Percentiles rank a stretch among this genome's conserved stretches.
phyloP scores from a whole-genome alignment of 2,888 invertebrate species.

The Folsomia candida region DNA sequence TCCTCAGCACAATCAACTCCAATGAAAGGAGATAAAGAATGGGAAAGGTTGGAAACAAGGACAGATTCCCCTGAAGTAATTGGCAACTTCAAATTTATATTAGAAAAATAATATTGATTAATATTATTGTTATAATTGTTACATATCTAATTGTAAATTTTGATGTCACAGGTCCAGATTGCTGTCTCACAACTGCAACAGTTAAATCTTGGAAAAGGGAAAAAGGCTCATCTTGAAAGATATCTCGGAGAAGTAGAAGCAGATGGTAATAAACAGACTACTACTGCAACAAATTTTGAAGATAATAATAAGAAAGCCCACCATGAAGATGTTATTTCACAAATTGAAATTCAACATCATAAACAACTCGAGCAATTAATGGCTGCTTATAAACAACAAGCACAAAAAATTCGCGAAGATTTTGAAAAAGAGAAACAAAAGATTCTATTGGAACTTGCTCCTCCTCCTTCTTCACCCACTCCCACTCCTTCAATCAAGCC shows the following conservation, averaged over 20 bases:
- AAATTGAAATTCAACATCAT: conserved; percentile 61
- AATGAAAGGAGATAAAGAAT: conserved; percentile 18
- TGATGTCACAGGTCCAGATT: neutral
- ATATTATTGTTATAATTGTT: too few relatives aligned
- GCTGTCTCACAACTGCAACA: conserved; percentile 9
- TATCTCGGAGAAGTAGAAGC: conserved; percentile 28
- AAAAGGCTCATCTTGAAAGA: conserved; percentile 36
- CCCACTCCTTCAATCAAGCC: too few relatives aligned
- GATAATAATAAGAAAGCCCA: neutral
- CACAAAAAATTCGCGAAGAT: conserved; percentile 62
- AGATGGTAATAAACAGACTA: neutral
- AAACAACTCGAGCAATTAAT: conserved; percentile 64
- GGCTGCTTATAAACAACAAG: conserved; percentile 65
- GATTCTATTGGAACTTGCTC: conserved; percentile 52
- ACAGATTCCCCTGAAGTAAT: too few relatives aligned
- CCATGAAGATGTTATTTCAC: conserved; percentile 20
- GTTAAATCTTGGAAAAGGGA: conserved; percentile 24
- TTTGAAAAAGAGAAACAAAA: conserved; percentile 67
- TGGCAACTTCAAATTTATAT: too few relatives aligned
- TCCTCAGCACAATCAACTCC: conserved; percentile 22
- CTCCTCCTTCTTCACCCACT: too few relatives aligned
- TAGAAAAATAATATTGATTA: too few relatives aligned
- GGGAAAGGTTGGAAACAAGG: too few relatives aligned
- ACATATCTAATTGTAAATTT: too few relatives aligned
- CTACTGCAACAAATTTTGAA: neutral